Percentiles rank a stretch among this genome's conserved stretches.
Conservation (phyloP, 2,797 vertebrate species). For the Sebastes dallii region DNA sequence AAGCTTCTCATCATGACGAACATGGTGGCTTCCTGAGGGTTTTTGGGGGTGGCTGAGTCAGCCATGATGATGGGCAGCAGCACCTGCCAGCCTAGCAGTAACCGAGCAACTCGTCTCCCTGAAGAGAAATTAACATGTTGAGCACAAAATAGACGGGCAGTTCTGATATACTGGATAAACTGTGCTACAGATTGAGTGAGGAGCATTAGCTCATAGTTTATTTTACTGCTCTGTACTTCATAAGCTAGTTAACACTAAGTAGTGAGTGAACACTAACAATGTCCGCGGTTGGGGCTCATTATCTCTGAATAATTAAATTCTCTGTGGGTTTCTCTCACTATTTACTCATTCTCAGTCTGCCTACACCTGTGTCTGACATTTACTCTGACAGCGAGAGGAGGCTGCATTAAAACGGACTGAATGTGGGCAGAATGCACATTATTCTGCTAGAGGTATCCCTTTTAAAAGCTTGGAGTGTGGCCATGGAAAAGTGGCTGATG, state of each 20-base stretch:
- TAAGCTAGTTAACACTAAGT: background rate
- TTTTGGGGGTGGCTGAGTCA: slow-evolving; percentile 23
- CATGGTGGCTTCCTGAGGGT: background rate
- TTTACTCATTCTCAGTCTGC: background rate
- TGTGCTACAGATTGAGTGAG: background rate
- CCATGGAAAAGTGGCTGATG: slow-evolving; percentile 1
- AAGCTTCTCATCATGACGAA: background rate
- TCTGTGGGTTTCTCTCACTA: background rate
- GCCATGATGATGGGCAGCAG: background rate
- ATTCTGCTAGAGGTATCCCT: slow-evolving; percentile 1
- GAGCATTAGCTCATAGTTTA: background rate
- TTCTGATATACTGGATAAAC: background rate
- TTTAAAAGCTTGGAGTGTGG: slow-evolving; percentile 6
- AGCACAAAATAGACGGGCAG: background rate
- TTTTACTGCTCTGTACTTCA: background rate
- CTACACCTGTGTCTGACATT: slow-evolving; percentile 4
- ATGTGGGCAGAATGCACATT: background rate
- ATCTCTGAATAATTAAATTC: background rate
- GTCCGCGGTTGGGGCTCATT: background rate
- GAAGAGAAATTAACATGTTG: background rate
- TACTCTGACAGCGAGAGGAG: background rate
- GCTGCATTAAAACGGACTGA: slow-evolving; percentile 18
- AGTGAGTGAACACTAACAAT: background rate
- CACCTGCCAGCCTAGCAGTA: slow-evolving; percentile 7
- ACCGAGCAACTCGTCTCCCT: slow-evolving; percentile 1